Conservation (phyloP, 1,140 invertebrate species). For the Brachystomella parvula region DNA sequence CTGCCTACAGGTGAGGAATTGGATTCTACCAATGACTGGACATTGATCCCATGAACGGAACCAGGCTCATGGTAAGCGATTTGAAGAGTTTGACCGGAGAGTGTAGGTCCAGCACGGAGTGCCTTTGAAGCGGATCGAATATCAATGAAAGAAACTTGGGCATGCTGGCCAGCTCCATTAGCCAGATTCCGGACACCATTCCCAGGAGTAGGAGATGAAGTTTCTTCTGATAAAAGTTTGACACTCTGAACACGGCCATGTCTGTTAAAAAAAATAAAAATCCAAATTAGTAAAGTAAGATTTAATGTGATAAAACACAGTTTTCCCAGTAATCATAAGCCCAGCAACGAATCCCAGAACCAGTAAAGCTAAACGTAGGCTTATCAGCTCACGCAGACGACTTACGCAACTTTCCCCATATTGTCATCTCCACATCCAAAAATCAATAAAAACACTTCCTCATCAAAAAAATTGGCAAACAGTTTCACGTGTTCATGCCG, state of each 20-base stretch:
- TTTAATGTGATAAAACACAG: no score
- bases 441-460: no score
- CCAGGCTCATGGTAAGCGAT: conserved; percentile 88
- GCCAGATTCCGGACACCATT: conserved; percentile 50
- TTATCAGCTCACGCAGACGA: no score
- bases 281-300: neutral
- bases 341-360: no score
- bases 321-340: no score
- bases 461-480: no score
- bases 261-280: conserved; percentile 51
- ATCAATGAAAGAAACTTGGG: conserved; percentile 92
- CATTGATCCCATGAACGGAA: conserved; percentile 52
- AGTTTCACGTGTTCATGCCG: no score
- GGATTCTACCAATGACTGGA: neutral
- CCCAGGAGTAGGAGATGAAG: conserved; percentile 43
- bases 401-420: no score
- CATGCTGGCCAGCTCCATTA: conserved; percentile 48
- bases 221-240: conserved; percentile 67
- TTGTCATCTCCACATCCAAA: no score
- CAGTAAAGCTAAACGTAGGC: no score
- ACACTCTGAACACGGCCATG: conserved; percentile 95
- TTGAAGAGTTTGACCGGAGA: conserved; percentile 53
- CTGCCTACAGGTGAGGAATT: neutral
- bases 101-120: conserved; percentile 75
- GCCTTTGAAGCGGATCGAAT: conserved; percentile 91